phyloP scores from a whole-genome alignment of 2,113 vertebrate species.

The Choloepus hoffmanni region DNA sequence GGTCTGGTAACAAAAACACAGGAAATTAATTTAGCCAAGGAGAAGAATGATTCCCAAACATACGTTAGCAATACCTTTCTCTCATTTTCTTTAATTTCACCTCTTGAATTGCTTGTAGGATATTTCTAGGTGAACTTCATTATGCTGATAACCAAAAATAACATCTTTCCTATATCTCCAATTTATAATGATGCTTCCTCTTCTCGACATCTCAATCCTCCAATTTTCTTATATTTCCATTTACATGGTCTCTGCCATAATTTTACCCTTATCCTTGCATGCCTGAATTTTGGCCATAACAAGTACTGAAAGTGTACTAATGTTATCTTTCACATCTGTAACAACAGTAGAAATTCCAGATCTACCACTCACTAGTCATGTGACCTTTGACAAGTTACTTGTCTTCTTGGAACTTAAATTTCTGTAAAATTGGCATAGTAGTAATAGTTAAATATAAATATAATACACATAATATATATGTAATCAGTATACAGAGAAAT shows the following conservation, averaged over 20 bases:
- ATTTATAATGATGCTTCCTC: neutral
- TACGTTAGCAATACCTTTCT: neutral
- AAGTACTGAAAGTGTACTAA: conserved; percentile 31
- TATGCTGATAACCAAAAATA: conserved; percentile 8
- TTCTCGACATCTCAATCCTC: conserved; percentile 6
- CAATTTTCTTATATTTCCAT: neutral
- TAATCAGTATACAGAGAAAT: neutral
- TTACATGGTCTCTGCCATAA: neutral
- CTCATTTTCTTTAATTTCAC: conserved; percentile 37
- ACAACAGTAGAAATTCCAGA: conserved; percentile 59
- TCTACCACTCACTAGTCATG: neutral
- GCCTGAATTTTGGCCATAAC: conserved; percentile 3
- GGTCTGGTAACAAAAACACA: neutral
- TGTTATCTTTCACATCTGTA: conserved; percentile 23
- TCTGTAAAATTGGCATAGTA: neutral
- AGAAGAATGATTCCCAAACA: neutral
- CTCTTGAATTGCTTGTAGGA: conserved; percentile 29
- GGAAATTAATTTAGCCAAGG: neutral
- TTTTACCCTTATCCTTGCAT: neutral
- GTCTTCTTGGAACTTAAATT: conserved; percentile 28
- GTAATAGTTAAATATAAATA: conserved; percentile 22
- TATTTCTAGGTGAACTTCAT: conserved; percentile 44
- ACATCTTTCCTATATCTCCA: neutral
- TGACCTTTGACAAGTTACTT: conserved; percentile 34
- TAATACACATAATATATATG: neutral